Evolutionary conservation across 1,140 invertebrate species (phyloP).

Genomic region (Pogonognathellus flavescens): DNA sequence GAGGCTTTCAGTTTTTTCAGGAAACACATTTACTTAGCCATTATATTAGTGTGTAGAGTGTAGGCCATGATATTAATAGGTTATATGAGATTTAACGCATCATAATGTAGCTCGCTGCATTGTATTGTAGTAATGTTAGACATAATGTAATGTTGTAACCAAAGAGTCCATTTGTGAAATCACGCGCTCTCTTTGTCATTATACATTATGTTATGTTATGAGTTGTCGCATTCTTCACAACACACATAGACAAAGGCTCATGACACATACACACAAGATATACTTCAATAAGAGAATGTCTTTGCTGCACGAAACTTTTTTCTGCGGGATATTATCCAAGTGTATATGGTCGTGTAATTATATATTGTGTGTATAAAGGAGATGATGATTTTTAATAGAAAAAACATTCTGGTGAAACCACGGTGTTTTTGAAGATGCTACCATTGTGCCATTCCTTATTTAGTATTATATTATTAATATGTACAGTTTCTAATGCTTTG

Average conservation of each 20-base stretch:
- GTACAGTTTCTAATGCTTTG: too few species aligned
- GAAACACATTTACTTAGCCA: conserved; percentile 45
- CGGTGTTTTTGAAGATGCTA: neutral
- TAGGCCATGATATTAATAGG: conserved; percentile 1
- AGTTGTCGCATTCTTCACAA: conserved; percentile 40
- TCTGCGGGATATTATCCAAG: too few species aligned
- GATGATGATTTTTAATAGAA: neutral
- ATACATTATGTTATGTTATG: neutral
- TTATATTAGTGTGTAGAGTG: too few species aligned
- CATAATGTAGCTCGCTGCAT: conserved; percentile 26
- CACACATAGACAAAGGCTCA: neutral
- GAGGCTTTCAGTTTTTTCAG: neutral
- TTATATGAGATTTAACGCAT: conserved; percentile 43
- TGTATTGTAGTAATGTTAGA: conserved; percentile 13
- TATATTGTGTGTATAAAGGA: neutral
- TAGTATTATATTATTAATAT: too few species aligned
- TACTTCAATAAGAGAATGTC: conserved; percentile 19
- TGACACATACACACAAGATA: conserved; percentile 10
- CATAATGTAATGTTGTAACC: conserved; percentile 18
- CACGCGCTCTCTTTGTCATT: conserved; percentile 33
- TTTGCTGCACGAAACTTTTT: conserved; percentile 26
- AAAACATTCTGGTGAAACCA: conserved; percentile 23
- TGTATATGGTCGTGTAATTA: neutral
- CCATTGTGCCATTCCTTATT: neutral
- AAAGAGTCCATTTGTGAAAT: conserved; percentile 35